Percentiles rank a stretch among this genome's conserved stretches.
Evolutionary conservation across 2,888 invertebrate genomes (phyloP).

Genomic region (Nymphalis urticae): DNA sequence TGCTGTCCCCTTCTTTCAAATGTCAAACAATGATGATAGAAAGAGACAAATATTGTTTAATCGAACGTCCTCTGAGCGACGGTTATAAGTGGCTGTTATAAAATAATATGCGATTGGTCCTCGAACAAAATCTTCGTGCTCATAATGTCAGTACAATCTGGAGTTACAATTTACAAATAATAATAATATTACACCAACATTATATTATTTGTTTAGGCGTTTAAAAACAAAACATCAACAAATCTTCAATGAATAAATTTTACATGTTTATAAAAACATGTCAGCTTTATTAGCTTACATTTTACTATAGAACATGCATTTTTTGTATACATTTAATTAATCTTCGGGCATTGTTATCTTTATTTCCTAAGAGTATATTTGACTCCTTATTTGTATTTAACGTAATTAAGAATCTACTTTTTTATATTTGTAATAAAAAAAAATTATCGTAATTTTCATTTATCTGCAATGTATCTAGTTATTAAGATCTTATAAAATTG

Average conservation of each 20-base stretch:
- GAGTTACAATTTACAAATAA: too few species aligned
- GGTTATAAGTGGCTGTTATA: too few species aligned
- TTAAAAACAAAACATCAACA: too few species aligned
- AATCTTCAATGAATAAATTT: neutral
- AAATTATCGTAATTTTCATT: neutral
- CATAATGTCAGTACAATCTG: too few species aligned
- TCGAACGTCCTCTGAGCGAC: too few species aligned
- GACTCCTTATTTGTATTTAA: neutral
- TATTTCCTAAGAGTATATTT: neutral
- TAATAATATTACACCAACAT: too few species aligned
- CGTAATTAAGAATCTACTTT: neutral
- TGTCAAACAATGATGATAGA: too few species aligned
- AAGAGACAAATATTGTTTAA: too few species aligned
- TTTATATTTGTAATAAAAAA: neutral
- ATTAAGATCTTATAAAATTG: neutral
- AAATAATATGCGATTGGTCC: too few species aligned
- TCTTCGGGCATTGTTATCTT: conserved; percentile 7
- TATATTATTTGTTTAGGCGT: too few species aligned
- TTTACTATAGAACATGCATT: conserved; percentile 1
- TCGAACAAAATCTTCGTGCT: too few species aligned
- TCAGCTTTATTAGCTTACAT: neutral
- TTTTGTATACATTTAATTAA: neutral
- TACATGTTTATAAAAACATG: neutral
- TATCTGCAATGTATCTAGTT: neutral
- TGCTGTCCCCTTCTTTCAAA: too few species aligned